Percentiles rank a stretch among this genome's conserved stretches.
phyloP scores from a whole-genome alignment of 1,140 invertebrate species.

The Platyura marginata region DNA sequence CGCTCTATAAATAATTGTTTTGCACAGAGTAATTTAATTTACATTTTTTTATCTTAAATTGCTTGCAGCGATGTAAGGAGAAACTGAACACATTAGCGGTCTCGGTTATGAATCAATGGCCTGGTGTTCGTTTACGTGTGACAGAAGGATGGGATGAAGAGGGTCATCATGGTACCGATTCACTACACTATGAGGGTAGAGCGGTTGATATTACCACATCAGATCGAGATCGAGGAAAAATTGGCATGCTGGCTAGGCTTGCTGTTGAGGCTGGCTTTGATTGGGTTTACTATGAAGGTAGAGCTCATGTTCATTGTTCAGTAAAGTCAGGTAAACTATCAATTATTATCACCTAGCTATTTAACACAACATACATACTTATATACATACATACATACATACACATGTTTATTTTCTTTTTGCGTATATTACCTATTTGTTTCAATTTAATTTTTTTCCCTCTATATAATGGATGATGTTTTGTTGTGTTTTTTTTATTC shows the following conservation, averaged over 20 bases:
- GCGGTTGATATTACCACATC: conserved; percentile 91
- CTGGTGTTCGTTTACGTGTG: conserved; percentile 75
- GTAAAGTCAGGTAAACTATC: conserved; percentile 95
- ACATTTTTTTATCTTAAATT: too few species aligned
- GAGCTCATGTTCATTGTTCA: conserved; percentile 90
- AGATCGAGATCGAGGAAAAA: conserved; percentile 79
- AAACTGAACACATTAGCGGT: conserved; percentile 87
- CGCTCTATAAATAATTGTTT: too few species aligned
- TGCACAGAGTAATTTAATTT: too few species aligned
- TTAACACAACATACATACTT: too few species aligned
- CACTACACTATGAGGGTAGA: conserved; percentile 87
- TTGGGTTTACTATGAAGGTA: conserved; percentile 94
- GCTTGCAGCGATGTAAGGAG: conserved; percentile 80
- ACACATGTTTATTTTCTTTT: too few species aligned
- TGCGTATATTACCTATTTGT: too few species aligned
- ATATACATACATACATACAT: too few species aligned
- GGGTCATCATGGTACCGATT: conserved; percentile 53
- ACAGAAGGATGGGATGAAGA: conserved; percentile 92
- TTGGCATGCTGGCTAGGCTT: conserved; percentile 88
- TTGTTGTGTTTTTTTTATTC: too few species aligned
- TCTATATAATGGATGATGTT: too few species aligned
- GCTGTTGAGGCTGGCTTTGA: conserved; percentile 95
- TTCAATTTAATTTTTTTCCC: too few species aligned
- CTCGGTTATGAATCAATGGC: conserved; percentile 96
- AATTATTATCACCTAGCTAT: too few species aligned